Percentiles rank a stretch among this genome's conserved stretches.
phyloP scores from a whole-genome alignment of 2,797 vertebrate genomes.

The Phaenicophaeus curvirostris region DNA sequence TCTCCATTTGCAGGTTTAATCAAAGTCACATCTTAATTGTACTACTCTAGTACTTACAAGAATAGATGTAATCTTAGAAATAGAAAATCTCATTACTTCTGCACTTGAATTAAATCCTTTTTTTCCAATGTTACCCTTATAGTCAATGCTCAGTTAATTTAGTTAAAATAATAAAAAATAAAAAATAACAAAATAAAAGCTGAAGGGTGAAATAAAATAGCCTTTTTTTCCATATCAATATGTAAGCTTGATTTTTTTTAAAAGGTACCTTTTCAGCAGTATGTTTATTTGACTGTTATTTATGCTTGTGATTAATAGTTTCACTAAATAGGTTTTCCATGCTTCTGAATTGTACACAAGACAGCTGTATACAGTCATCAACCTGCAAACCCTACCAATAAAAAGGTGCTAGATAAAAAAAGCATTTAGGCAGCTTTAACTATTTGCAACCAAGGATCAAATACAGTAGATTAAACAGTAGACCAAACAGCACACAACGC shows the following conservation, averaged over 20 bases:
- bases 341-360: accelerated
- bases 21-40: background rate
- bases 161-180: no score
- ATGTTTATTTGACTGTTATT: background rate
- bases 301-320: no score
- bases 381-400: background rate
- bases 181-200: background rate
- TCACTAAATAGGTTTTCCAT: background rate
- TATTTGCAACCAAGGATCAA: background rate
- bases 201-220: background rate
- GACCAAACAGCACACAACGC: background rate
- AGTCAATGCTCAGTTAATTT: background rate
- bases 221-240: background rate
- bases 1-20: background rate
- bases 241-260: background rate
- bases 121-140: background rate
- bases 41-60: background rate
- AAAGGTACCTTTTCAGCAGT: background rate
- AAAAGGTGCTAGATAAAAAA: background rate
- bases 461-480: background rate
- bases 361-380: background rate
- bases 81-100: background rate
- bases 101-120: background rate
- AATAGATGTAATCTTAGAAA: background rate
- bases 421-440: background rate